Evolutionary conservation across 2,113 vertebrate genomes (phyloP), one percentile per base, ranked within the genome.

Genomic region (Albula glossodonta): DNA sequence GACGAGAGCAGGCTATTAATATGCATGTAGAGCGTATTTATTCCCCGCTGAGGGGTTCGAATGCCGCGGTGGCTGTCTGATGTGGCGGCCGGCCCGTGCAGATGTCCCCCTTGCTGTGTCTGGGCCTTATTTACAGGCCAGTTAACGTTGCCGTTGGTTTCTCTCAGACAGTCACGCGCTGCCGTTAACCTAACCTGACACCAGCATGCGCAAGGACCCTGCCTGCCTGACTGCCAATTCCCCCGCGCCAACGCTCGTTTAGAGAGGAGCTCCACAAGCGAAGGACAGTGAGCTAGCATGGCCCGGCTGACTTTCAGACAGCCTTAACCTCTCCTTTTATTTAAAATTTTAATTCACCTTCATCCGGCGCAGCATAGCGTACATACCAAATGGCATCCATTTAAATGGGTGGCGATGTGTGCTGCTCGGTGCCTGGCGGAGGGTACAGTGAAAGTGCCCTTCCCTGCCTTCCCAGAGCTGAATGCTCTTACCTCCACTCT

Each of bases 91-190:
- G 17, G n/a, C 70, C 70, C 70, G 25, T 52, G 80, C 80, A 53
- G 80, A 81, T 81, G 80, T 81, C 10, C 22, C 50, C 53, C 49
- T n/a, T 10, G n/a, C 80, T 81, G 80, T 81, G 80, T 52, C 51
- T 0, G 80, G 19, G 19, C 15, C 48, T 81, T 81, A 81, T 81
- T 53, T 52, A 81, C 80, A 81, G 80, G 50, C 50, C 51, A 3
- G 10, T 74, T 74, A 74, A 74, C 31, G 22, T 25, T 8, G 31
- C n/a, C 2, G 70, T 10, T 22, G 31, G 70, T 10, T n/a, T 15
- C 60, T 51, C 80, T 81, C 50, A 19, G 19, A n/a, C 50, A 22
- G 22, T 51, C 2, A 52, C 17, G 50, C 50, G 1, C 19, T 15
- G 13, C 4, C 4, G 3, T 13, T 51, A 80, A 74, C 6, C 78